A percentile compares a stretch with the other conserved stretches of the same genome.
Evolutionary conservation across 2,113 vertebrate species (phyloP).

Genomic region (Carassius carassius): DNA sequence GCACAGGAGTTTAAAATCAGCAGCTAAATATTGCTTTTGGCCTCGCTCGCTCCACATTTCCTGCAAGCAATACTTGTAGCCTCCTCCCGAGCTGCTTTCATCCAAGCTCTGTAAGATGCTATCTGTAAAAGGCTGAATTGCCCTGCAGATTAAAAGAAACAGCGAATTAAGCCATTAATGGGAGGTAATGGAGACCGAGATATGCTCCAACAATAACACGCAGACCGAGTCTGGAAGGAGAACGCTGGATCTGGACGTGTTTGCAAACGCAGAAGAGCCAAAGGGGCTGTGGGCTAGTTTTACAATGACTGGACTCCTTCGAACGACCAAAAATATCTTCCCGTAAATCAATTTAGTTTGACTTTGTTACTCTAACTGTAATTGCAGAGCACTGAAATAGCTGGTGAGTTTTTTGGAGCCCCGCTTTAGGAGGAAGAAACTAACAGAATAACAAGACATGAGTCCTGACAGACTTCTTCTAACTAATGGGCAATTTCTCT

Average conservation of each 20-base stretch:
- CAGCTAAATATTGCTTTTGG: constrained; percentile 70
- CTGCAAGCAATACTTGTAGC: constrained; percentile 42
- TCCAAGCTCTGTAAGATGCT: constrained; percentile 62
- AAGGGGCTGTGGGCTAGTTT: constrained; percentile 55
- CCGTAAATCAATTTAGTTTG: constrained; percentile 75
- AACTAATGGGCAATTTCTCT: constrained; percentile 41
- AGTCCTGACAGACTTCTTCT: constrained; percentile 33
- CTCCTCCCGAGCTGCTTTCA: constrained; percentile 58
- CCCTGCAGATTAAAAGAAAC: constrained; percentile 69
- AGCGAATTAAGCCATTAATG: constrained; percentile 70
- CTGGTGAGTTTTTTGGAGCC: background rate
- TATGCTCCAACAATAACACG: constrained; percentile 70
- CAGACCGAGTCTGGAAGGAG: background rate
- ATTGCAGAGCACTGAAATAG: constrained; percentile 68
- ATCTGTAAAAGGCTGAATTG: constrained; percentile 56
- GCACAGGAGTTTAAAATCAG: constrained; percentile 65
- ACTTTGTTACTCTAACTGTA: constrained; percentile 65
- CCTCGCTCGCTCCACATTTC: constrained; percentile 53
- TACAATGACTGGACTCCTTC: constrained; percentile 68
- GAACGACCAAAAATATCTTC: constrained; percentile 69
- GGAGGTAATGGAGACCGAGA: constrained; percentile 67
- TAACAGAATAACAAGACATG: constrained; percentile 30
- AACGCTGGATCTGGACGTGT: background rate
- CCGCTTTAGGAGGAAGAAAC: background rate
- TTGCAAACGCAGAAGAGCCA: constrained; percentile 6